Evolutionary conservation across 2,113 vertebrate species (phyloP), one percentile per base, ranked within the genome.

Genomic region (Protobothrops flavoviridis): DNA sequence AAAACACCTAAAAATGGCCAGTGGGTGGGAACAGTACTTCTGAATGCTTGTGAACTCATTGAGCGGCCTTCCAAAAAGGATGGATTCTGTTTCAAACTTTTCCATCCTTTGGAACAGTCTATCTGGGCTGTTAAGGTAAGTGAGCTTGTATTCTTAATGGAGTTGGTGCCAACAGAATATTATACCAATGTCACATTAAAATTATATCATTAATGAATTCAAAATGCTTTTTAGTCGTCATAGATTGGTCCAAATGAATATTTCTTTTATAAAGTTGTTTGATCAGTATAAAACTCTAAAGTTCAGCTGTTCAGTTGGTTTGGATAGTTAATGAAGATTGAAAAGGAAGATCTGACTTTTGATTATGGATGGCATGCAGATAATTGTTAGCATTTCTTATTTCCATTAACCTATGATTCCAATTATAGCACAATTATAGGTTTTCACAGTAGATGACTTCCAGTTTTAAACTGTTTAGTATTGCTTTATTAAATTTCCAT

Each of bases 11-110:
- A 99, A 97, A 99, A 99, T 57, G 99, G 99, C 57, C 99, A 99
- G 88, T 99, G 99, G 99, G 99, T 99, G 94, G 99, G 99, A 95
- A 99, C 99, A n/a, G 99, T 99, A 91, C 98, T 99, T 96, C 98
- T 99, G 95, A 99, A 99, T 0, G 99, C 99, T 95, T 99, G 99
- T 94, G 99, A 99, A 97, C 99, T 99, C 96, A 99, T 99, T 91
- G 99, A 99, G 96, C 98, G 99, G 93, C 99, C 99, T 90, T 99
- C 99, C 90, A 99, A 99, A 97, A 99, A 99, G 95, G 99, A 99
- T 94, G 99, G 99, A 91, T 99, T 99, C 97, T 99, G 99, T 97
- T 99, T 99, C 97, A 99, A 99, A 96, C 99, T 99, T 93, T 99
- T 99, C 95, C 99, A 99, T 97, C 99, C 99, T 17, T 97, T 99